Base-by-base conservation (phyloP, 2,888 invertebrate genomes). In the Seira musarum region DNA sequence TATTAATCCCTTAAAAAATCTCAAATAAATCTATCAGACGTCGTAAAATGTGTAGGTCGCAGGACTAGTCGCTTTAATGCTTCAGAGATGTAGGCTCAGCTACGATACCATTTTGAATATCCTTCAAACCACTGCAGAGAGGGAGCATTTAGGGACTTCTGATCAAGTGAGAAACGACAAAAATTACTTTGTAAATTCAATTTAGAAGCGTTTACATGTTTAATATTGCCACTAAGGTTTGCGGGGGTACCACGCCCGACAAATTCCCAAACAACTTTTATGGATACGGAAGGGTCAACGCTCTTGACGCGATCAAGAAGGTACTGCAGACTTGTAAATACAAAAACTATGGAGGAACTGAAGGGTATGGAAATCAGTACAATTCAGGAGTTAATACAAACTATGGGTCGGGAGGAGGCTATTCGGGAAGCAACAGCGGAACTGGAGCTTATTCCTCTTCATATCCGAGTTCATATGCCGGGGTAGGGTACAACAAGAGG, bases 211-310 rank as follows among this genome's bases (percentile, higher is more conserved):
- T n/a, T n/a, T n/a, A n/a, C n/a, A n/a, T n/a, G n/a, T n/a, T n/a
- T n/a, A n/a, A n/a, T n/a, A n/a, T n/a, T n/a, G n/a, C n/a, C n/a
- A n/a, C n/a, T n/a, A n/a, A 64, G 64, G 40, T 71, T 1, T 68
- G 72, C 13, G 79, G 68, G 2, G 64, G 22, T 0, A 64, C 35
- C 5, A 61, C 13, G 5, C 19, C 72, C 13, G 64, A 68, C 21
- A 1, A 60, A 22, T 77, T 71, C 17, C 77, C 77, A 5, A 77
- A 77, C 22, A 53, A 77, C 22, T 70, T 71, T 66, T 71, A 65
- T 21, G 77, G 77, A n/a, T 65, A 25, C 8, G 77, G 77, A n/a
- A 22, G 77, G 17, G 57, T 77, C 2, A 57, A 65, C 25, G 77
- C 77, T 3, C 35, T 76, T 10, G 40, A 60, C 17, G 75, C 75